phyloP scores from a whole-genome alignment of 1,140 invertebrate genomes.

The Aphelinus certus region DNA sequence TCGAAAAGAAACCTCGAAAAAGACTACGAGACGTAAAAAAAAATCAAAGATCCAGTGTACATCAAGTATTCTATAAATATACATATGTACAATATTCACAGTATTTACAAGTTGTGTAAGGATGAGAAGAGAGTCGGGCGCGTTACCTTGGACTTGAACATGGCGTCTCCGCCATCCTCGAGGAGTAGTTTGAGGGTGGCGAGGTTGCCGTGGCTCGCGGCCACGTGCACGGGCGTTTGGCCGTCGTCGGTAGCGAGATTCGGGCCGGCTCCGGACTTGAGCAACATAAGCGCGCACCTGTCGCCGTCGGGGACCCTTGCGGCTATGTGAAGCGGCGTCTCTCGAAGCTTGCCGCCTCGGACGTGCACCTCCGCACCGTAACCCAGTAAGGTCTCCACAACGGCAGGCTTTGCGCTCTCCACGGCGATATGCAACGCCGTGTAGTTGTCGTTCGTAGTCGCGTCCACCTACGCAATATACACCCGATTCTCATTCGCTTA shows the following conservation, averaged over 20 bases:
- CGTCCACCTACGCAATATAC: slow-evolving; percentile 53
- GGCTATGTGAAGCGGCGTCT: slow-evolving; percentile 96
- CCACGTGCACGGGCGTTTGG: slow-evolving; percentile 92
- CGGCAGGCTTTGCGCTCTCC: slow-evolving; percentile 92
- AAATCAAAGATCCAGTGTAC: no score
- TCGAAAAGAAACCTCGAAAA: no score
- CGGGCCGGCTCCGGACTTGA: slow-evolving; percentile 96
- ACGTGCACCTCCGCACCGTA: slow-evolving; percentile 97
- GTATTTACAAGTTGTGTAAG: background rate
- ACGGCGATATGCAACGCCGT: slow-evolving; percentile 99
- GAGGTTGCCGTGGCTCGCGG: slow-evolving; percentile 88
- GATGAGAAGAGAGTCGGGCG: background rate
- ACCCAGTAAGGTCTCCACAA: slow-evolving; percentile 95
- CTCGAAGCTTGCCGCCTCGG: slow-evolving; percentile 84
- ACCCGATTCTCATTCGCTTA: slow-evolving; percentile 34
- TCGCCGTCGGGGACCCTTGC: slow-evolving; percentile 92
- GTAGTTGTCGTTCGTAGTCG: slow-evolving; percentile 86
- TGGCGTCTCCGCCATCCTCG: slow-evolving; percentile 90
- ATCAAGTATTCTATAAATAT: no score
- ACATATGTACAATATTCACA: no score
- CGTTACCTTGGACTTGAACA: slow-evolving; percentile 86
- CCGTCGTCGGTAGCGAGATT: slow-evolving; percentile 93
- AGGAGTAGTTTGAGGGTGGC: slow-evolving; percentile 85
- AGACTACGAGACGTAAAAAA: no score
- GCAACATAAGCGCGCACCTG: slow-evolving; percentile 94